Base-by-base conservation (phyloP, 2,113 vertebrate genomes). In the Platichthys flesus region DNA sequence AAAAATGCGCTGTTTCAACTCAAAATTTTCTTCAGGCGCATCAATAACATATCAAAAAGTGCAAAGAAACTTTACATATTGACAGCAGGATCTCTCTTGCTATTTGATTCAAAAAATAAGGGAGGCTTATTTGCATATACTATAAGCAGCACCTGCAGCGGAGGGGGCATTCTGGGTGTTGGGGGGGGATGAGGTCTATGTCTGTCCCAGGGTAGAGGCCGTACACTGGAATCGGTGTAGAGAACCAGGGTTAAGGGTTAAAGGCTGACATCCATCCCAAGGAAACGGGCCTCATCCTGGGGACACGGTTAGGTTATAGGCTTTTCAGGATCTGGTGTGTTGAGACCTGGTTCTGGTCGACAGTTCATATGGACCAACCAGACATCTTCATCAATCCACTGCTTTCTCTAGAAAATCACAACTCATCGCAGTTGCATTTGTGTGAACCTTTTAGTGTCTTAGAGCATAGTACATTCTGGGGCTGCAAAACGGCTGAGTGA, bases 91-190 rank as follows among this genome's bases (percentile, higher is more conserved):
- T 81, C 70, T 87, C 74, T 83, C 78, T 87, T 85, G 85, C 77
- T 81, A 81, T 85, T 90, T 55, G 62, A 70, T 90, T 88, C 76
- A 85, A 88, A 88, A 86, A 90, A 90, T 76, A 92, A 91, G 86
- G 85, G 77, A 93, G 91, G 89, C 88, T 90, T 93, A 89, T 90
- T 95, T 95, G 94, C 94, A 94, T 95, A 95, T 94, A 93, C 93
- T 88, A 92, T 84, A 94, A 94, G 93, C 93, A 94, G 94, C 94
- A 95, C 93, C 95, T 94, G 92, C 87, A 92, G 90, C 79, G 72
- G 81, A 88, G 81, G 79, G 89, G 79, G 72, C 83, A 88, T 89
- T 86, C 85, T 71, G 66, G 83, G 85, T 72, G 58, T 76, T 78
- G 54, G 56, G 7, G 67, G 67, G 42, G 47, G 61, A 20, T 65